Conservation (phyloP, 2,113 vertebrate species). For the Acrocephalus kingi region DNA sequence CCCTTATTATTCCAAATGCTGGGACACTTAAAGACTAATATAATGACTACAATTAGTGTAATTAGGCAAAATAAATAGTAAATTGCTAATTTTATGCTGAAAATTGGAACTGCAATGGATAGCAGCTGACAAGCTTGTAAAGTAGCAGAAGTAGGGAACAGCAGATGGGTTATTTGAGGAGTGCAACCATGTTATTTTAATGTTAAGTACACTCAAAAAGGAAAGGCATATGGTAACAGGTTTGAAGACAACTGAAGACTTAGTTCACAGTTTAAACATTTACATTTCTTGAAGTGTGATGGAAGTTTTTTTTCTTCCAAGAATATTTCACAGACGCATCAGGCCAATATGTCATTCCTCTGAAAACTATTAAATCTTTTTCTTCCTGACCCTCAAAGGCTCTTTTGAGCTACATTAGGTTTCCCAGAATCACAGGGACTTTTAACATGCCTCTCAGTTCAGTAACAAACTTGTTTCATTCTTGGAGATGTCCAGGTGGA, state of each 20-base stretch:
- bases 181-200: slow-evolving; percentile 66
- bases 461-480: neutral
- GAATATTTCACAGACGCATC: slow-evolving; percentile 35
- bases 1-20: neutral
- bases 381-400: neutral
- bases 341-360: slow-evolving; percentile 1
- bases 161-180: slow-evolving; percentile 67
- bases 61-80: slow-evolving; percentile 31
- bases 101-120: slow-evolving; percentile 16
- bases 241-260: slow-evolving; percentile 64
- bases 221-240: slow-evolving; percentile 64
- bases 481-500: neutral
- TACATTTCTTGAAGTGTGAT: slow-evolving; percentile 68
- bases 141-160: slow-evolving; percentile 39
- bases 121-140: slow-evolving; percentile 66
- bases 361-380: slow-evolving; percentile 34
- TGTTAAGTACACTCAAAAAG: slow-evolving; percentile 62
- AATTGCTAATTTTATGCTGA: slow-evolving; percentile 27
- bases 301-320: slow-evolving; percentile 56
- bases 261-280: slow-evolving; percentile 70
- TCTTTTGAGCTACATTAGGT: neutral
- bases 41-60: neutral
- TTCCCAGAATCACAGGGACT: neutral
- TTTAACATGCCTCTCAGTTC: neutral
- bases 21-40: neutral